phyloP scores from a whole-genome alignment of 2,113 vertebrate genomes.

The Dipodomys spectabilis region DNA sequence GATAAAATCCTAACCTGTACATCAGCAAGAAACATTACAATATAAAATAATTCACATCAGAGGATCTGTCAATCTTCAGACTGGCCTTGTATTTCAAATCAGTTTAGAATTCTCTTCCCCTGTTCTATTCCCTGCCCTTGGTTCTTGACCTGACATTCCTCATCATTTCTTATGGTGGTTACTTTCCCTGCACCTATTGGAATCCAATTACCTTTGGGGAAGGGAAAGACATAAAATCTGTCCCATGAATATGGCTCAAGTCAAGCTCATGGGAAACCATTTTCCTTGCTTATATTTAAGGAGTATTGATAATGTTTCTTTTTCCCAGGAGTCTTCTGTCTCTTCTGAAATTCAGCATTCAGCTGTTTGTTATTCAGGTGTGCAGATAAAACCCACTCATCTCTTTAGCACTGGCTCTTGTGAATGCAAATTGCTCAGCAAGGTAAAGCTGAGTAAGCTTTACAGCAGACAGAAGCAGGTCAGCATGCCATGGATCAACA shows the following conservation, averaged over 20 bases:
- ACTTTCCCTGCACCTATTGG: neutral
- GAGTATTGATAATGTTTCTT: neutral
- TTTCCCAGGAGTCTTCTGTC: neutral
- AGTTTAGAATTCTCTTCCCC: neutral
- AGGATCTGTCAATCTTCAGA: neutral
- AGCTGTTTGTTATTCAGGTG: neutral
- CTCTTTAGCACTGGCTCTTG: neutral
- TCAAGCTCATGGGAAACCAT: too few relatives aligned
- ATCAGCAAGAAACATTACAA: constrained; percentile 35
- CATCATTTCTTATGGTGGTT: neutral
- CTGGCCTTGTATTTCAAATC: neutral
- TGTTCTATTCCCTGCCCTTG: neutral
- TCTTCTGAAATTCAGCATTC: neutral
- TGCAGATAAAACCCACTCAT: neutral
- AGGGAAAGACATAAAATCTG: neutral
- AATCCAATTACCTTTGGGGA: neutral
- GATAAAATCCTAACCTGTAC: constrained; percentile 22
- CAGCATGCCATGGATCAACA: neutral
- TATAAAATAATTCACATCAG: constrained; percentile 1
- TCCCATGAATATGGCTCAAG: neutral
- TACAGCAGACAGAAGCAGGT: neutral
- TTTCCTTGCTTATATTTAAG: too few relatives aligned
- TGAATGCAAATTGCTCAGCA: neutral
- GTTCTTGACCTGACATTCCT: neutral
- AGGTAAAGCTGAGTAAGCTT: neutral